Conservation (phyloP, 2,797 vertebrate genomes). For the Ceryle rudis region DNA sequence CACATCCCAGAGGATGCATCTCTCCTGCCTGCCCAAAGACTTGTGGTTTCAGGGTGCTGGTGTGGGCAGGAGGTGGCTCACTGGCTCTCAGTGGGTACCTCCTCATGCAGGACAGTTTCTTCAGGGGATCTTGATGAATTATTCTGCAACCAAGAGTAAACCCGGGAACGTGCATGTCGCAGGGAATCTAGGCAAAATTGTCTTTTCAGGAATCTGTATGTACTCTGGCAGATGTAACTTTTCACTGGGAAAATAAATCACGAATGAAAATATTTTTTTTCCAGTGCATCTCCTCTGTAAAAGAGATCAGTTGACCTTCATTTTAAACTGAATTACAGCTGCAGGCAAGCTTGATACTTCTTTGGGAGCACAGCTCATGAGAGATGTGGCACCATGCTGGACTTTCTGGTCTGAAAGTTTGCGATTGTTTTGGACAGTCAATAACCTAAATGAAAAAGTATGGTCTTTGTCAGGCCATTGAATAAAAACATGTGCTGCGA, state of each 20-base stretch:
- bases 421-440: constrained; percentile 2
- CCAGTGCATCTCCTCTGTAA: neutral
- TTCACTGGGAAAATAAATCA: constrained; percentile 48
- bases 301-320: constrained; percentile 31
- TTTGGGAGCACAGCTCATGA: neutral
- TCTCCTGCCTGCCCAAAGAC: neutral
- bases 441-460: constrained; percentile 4
- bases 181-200: neutral
- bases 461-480: neutral
- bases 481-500: neutral
- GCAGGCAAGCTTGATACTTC: constrained; percentile 37
- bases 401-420: constrained; percentile 35
- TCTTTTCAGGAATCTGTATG: constrained; percentile 60
- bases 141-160: neutral
- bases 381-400: neutral
- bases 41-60: neutral
- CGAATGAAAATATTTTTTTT: neutral
- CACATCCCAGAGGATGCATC: neutral
- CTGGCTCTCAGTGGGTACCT: neutral
- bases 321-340: constrained; percentile 47
- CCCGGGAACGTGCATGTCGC: accelerated
- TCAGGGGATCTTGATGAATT: neutral
- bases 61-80: neutral
- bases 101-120: neutral
- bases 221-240: neutral